A percentile compares a stretch with the other conserved stretches of the same genome.
Conservation (phyloP, 2,113 vertebrate species). For the Callaeas wilsoni region DNA sequence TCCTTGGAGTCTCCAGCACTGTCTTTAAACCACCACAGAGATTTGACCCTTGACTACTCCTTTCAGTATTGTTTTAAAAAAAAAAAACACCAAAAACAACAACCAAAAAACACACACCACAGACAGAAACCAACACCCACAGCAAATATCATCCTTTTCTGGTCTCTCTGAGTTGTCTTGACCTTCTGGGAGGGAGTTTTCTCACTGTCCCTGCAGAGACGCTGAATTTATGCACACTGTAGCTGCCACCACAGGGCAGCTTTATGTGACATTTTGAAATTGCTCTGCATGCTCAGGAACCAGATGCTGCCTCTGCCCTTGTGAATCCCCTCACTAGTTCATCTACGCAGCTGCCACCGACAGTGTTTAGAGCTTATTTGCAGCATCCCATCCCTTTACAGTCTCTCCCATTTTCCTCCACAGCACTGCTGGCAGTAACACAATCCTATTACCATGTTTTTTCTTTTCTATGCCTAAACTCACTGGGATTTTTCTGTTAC, state of each 20-base stretch:
- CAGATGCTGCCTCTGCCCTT: background rate
- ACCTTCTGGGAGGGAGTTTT: background rate
- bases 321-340: background rate
- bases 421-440: background rate
- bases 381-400: background rate
- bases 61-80: background rate
- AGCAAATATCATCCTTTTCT: background rate
- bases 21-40: background rate
- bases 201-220: background rate
- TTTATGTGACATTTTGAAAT: background rate
- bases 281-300: background rate
- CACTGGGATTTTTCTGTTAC: background rate
- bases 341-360: background rate
- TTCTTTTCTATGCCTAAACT: background rate
- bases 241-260: background rate
- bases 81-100: background rate
- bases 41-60: background rate
- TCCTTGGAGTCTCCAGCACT: background rate
- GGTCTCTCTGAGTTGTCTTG: background rate
- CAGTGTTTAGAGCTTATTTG: background rate
- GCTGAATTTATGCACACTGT: background rate
- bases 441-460: background rate
- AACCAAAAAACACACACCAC: no score
- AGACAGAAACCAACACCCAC: background rate
- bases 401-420: background rate